These are phyloP conservation scores for Batillaria attramentaria DNA, from an alignment of 1,140 invertebrate species.

Conservation along the genomic window DNA sequence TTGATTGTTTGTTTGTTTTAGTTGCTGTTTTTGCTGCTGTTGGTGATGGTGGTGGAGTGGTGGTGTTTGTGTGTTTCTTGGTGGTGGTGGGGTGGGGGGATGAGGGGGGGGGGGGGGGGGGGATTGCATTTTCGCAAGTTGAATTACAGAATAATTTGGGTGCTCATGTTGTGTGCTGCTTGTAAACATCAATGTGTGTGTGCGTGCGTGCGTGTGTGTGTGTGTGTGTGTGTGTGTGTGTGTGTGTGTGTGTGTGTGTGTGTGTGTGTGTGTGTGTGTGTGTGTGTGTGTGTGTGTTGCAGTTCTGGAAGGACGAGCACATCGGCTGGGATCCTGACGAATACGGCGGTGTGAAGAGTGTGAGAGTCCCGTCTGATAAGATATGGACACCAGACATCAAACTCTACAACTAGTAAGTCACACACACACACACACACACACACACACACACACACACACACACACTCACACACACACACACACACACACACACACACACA, in stretches of 20 bases:
- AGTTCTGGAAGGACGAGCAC: constrained; percentile 94
- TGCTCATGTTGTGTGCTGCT: no score
- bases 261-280: constrained; percentile 21
- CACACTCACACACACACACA: neutral
- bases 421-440: neutral
- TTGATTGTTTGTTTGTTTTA: neutral
- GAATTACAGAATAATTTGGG: no score
- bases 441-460: neutral
- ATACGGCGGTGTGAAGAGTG: constrained; percentile 89
- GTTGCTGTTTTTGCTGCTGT: neutral
- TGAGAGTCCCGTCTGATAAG: constrained; percentile 78
- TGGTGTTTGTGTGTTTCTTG: neutral
- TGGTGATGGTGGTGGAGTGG: neutral
- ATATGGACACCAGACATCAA: constrained; percentile 83
- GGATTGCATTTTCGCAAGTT: no score
- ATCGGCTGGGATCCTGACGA: constrained; percentile 95
- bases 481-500: no score
- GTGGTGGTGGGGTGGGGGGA: no score
- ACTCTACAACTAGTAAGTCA: constrained; percentile 72
- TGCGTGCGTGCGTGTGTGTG: neutral
- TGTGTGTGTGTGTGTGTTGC: constrained; percentile 33
- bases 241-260: constrained; percentile 9
- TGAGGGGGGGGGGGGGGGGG: no score
- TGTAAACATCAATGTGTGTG: constrained; percentile 13
- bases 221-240: neutral